phyloP scores from a whole-genome alignment of 2,888 invertebrate genomes.

The Synergus umbraculus region DNA sequence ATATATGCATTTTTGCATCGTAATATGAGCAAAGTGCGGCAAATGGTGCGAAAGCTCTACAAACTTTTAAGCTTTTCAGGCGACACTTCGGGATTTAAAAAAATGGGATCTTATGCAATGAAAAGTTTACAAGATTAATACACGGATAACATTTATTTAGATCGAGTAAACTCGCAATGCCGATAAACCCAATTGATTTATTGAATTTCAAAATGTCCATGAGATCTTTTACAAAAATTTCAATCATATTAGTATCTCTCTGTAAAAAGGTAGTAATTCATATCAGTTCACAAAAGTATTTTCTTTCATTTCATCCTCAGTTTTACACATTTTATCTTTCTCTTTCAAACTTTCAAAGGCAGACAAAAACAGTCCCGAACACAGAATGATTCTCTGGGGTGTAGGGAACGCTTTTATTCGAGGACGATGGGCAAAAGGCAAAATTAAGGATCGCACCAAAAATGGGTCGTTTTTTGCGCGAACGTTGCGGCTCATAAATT shows the following conservation, averaged over 20 bases:
- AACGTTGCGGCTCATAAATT: slow-evolving; percentile 50
- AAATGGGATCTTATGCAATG: background rate
- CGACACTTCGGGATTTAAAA: slow-evolving; percentile 11
- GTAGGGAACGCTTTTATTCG: slow-evolving; percentile 44
- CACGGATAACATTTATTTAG: background rate
- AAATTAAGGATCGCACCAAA: slow-evolving; percentile 51
- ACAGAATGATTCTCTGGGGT: slow-evolving; percentile 40
- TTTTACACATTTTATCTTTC: slow-evolving; percentile 25
- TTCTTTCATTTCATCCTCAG: slow-evolving; percentile 17
- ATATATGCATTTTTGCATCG: slow-evolving; percentile 22
- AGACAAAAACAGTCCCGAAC: slow-evolving; percentile 22
- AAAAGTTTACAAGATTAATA: slow-evolving; percentile 3
- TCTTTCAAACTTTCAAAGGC: slow-evolving; percentile 6
- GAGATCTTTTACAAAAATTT: background rate
- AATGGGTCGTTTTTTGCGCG: slow-evolving; percentile 58
- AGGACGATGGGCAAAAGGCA: slow-evolving; percentile 44
- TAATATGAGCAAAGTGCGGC: background rate
- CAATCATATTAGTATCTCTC: background rate
- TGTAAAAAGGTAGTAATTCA: background rate
- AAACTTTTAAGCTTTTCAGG: slow-evolving; percentile 37
- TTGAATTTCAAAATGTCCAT: background rate
- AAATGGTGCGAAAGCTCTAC: slow-evolving; percentile 6
- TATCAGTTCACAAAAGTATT: background rate
- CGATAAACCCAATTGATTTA: background rate
- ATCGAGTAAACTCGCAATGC: background rate